Percentiles rank a stretch among this genome's conserved stretches.
Conservation (phyloP, 2,113 vertebrate species). For the Hypocryptadius cinnamomeus region DNA sequence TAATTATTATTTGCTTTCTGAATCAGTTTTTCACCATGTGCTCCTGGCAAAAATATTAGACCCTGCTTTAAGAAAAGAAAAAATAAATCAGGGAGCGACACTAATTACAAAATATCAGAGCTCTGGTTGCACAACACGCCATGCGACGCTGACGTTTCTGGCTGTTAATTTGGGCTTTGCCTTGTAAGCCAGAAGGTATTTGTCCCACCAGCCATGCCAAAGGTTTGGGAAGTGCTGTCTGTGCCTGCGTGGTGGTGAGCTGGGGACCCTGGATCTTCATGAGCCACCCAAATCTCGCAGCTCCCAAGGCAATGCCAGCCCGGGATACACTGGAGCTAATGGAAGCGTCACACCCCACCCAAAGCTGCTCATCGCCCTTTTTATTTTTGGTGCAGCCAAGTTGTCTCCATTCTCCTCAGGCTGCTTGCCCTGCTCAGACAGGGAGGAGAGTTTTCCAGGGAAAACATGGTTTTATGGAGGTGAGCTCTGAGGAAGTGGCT, state of each 20-base stretch:
- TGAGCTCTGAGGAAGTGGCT: not conserved
- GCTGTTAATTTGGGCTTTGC: not conserved
- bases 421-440: not conserved
- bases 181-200: not conserved
- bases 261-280: not conserved
- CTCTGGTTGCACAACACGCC: not conserved
- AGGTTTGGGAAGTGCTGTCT: not conserved
- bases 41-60: not conserved
- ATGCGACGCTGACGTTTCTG: not conserved
- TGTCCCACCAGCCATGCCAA: not conserved
- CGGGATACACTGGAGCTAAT: fast-evolving
- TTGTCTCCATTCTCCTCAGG: not conserved
- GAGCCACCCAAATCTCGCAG: not conserved
- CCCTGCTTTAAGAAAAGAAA: not conserved
- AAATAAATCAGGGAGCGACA: not conserved
- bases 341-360: not conserved
- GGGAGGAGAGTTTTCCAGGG: not conserved
- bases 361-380: not conserved
- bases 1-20: not conserved
- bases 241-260: not conserved
- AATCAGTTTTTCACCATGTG: not conserved
- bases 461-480: not conserved
- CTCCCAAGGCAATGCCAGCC: not conserved
- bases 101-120: constrained; percentile 15
- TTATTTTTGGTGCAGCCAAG: not conserved